Base-by-base conservation (phyloP, 2,888 invertebrate genomes). In the Plagodis pulveraria region DNA sequence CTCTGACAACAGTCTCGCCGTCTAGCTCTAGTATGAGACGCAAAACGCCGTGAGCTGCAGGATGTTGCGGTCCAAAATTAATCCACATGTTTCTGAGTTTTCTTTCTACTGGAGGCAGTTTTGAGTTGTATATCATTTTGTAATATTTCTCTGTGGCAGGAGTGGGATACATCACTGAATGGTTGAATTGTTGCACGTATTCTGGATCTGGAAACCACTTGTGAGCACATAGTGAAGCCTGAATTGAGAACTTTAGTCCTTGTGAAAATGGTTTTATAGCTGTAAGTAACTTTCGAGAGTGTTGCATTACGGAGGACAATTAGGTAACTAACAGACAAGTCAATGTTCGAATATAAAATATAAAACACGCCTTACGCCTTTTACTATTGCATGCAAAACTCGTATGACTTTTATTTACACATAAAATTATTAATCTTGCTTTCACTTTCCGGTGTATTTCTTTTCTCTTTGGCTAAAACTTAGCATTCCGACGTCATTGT, bases 61-160 rank as follows among this genome's bases (percentile, higher is more conserved):
- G 98, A 91, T 98, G 98, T 69, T 96, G 96, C 0, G 98, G 98
- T 0, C 98, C 98, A 83, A 98, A 98, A 82, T 98, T 98, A 10
- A 98, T 83, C 63, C 93, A 92, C 83, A 95, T 94, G 69, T 96
- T 96, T 70, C 93, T 93, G 33, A 96, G 87, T 48, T 91, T 91
- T 50, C 94, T 94, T 73, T 96, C 95, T 8, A 91, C 82, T 0
- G 93, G 93, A 6, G 71, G 78, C 5, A 86, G 38, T 50, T 71
- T 84, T 0, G 81, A 80, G 50, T 81, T 84, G 48, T 82, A 85
- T 38, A 84, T 80, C 5, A 90, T 85, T 67, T 81, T 86, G 52
- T 69, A 83, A 69, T 83, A 86, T 62, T 86, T 84, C 2, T 86
- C 78, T 0, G 89, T 79, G 51, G 74, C 76, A 53, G 93, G 87